Evolutionary conservation across 2,888 invertebrate species (phyloP).

Genomic region (Dynastes maya): DNA sequence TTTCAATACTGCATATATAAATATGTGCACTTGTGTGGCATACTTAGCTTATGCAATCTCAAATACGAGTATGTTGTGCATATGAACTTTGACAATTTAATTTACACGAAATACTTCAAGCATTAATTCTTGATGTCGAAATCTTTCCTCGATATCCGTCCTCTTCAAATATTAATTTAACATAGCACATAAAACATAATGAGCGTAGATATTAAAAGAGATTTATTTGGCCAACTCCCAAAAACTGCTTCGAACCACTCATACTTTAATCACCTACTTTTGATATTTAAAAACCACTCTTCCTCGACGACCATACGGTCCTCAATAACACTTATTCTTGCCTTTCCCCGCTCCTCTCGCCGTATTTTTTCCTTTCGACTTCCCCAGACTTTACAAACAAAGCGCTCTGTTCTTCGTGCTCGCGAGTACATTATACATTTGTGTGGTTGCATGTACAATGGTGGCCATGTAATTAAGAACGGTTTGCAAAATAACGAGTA

Average conservation of each 20-base stretch:
- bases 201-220: not conserved
- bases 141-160: not conserved
- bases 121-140: no score
- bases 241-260: not conserved
- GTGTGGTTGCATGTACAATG: no score
- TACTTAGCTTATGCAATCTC: no score
- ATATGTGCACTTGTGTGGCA: no score
- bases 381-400: slow-evolving; percentile 16
- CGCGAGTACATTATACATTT: not conserved
- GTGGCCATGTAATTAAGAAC: no score
- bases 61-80: no score
- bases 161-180: slow-evolving; percentile 9
- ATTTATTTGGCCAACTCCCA: slow-evolving; percentile 21
- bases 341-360: not conserved
- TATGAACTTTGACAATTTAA: no score
- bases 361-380: not conserved
- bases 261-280: slow-evolving; percentile 2
- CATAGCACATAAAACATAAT: slow-evolving; percentile 10
- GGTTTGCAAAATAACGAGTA: no score
- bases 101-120: no score
- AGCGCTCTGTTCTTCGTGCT: slow-evolving; percentile 4
- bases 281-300: slow-evolving; percentile 7
- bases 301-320: slow-evolving; percentile 1
- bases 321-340: not conserved
- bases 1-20: no score